Evolutionary conservation across 2,797 vertebrate genomes (phyloP).

Genomic region (Cuculus canorus): DNA sequence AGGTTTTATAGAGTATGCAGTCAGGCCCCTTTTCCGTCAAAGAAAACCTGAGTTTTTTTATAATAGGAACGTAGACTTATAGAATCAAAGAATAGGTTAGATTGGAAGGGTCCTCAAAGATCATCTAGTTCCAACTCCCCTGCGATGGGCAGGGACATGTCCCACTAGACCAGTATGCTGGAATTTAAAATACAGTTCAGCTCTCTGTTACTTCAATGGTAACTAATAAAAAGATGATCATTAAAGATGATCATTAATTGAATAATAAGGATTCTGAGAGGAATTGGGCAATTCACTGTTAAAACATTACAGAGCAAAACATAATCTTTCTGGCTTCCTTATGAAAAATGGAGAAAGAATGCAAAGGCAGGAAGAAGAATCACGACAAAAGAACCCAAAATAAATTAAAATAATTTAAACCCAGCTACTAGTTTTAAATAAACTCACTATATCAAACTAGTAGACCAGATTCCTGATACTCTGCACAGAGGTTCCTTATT

Average conservation of each 20-base stretch:
- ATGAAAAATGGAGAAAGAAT: not conserved
- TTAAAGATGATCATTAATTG: not conserved
- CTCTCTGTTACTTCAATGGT: not conserved
- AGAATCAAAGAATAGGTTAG: too few species aligned
- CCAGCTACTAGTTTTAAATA: not conserved
- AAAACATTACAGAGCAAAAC: not conserved
- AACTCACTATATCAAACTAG: not conserved
- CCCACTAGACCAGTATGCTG: too few species aligned
- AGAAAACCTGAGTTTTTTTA: not conserved
- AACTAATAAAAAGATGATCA: not conserved
- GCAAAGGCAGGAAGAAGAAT: not conserved
- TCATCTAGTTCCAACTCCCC: too few species aligned
- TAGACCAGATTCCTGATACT: not conserved
- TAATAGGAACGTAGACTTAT: not conserved
- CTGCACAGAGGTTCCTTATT: not conserved
- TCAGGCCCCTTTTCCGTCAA: not conserved
- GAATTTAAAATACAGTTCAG: not conserved
- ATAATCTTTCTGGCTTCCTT: not conserved
- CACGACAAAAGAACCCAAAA: too few species aligned
- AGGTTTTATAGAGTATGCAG: not conserved
- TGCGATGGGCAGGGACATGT: too few species aligned
- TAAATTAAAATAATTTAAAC: not conserved
- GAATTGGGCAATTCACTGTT: not conserved
- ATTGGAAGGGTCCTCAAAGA: too few species aligned
- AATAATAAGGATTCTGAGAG: not conserved